A percentile compares a stretch with the other conserved stretches of the same genome.
Evolutionary conservation across 2,797 vertebrate species (phyloP).

Genomic region (Carduelis carduelis): DNA sequence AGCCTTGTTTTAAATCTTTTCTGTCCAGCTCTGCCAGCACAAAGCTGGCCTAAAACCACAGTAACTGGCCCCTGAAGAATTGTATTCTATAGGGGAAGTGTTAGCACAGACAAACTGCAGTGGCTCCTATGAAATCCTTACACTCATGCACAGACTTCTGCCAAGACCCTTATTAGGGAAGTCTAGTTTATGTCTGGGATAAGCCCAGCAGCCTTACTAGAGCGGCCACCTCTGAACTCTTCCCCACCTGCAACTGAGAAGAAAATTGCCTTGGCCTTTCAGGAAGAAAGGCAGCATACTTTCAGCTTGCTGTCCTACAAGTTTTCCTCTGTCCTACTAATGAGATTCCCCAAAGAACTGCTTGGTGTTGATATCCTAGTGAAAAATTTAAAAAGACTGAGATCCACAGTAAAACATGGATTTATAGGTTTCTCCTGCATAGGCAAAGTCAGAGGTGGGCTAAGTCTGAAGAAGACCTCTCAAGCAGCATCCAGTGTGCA

Average conservation of each 20-base stretch:
- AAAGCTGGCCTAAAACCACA: slow-evolving; percentile 23
- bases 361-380: neutral
- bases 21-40: slow-evolving; percentile 16
- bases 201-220: neutral
- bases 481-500: neutral
- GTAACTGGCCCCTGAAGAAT: slow-evolving; percentile 34
- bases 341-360: neutral
- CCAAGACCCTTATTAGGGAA: slow-evolving; percentile 29
- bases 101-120: neutral
- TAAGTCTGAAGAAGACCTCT: neutral
- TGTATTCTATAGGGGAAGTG: neutral
- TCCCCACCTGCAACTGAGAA: slow-evolving; percentile 1
- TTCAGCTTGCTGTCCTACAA: neutral
- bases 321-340: neutral
- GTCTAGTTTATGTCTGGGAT: slow-evolving; percentile 29
- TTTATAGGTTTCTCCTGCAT: neutral
- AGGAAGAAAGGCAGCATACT: neutral
- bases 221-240: slow-evolving; percentile 31
- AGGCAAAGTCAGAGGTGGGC: neutral
- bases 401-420: neutral
- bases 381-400: neutral
- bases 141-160: neutral
- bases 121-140: neutral
- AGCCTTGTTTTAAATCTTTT: slow-evolving; percentile 40
- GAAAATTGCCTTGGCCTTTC: neutral